phyloP scores from a whole-genome alignment of 2,113 vertebrate species.

The Paramormyrops kingsleyae region DNA sequence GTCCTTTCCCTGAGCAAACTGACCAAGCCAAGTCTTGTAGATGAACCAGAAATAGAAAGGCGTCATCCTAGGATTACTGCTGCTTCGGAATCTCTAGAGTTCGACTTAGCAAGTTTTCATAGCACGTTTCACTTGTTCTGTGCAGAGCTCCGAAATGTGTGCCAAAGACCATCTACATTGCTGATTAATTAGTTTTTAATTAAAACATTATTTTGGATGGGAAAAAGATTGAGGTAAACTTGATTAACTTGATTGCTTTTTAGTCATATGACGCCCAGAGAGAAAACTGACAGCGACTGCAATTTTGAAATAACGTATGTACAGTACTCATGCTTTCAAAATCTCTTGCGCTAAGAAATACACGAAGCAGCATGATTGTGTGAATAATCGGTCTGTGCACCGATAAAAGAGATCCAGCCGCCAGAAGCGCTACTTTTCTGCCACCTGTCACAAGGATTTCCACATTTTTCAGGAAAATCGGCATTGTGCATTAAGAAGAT shows the following conservation, averaged over 20 bases:
- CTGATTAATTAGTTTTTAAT: neutral
- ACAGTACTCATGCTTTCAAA: neutral
- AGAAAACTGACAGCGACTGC: neutral
- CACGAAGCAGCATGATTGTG: neutral
- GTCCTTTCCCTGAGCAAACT: conserved; percentile 16
- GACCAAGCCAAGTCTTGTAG: conserved; percentile 53
- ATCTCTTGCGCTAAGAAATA: neutral
- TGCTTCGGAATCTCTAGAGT: conserved; percentile 29
- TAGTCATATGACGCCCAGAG: neutral
- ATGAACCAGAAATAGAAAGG: conserved; percentile 30
- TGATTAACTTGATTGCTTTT: neutral
- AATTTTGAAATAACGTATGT: neutral
- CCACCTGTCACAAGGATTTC: neutral
- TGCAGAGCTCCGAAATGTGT: neutral
- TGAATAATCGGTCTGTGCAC: neutral
- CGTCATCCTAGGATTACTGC: conserved; percentile 12
- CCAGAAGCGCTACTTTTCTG: neutral
- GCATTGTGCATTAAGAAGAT: neutral
- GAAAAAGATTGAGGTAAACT: neutral
- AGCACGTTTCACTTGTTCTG: neutral
- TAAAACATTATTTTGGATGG: neutral
- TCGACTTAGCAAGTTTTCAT: neutral
- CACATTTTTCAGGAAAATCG: neutral
- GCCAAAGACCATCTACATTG: neutral
- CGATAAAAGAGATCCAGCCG: neutral